phyloP scores from a whole-genome alignment of 2,797 vertebrate species.

The Protonibea diacanthus region DNA sequence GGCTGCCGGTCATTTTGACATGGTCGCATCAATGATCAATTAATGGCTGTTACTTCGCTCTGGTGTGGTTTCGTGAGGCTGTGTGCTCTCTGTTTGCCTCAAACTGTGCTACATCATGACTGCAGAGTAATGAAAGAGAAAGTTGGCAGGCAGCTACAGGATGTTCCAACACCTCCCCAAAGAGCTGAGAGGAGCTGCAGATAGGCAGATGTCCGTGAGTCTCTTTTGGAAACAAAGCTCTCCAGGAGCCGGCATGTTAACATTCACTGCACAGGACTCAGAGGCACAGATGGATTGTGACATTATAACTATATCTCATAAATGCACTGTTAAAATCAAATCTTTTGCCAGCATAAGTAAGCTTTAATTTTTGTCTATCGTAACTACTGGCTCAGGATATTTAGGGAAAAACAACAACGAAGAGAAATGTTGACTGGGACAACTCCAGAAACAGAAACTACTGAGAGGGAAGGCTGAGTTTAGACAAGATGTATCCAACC shows the following conservation, averaged over 20 bases:
- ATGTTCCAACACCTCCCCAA: constrained; percentile 23
- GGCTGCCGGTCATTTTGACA: constrained; percentile 57
- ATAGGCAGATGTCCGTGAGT: constrained; percentile 20
- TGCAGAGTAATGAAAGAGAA: constrained; percentile 32
- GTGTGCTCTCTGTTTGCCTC: constrained; percentile 42
- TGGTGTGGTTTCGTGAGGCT: constrained; percentile 16
- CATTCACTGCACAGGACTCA: constrained; percentile 3
- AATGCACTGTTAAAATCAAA: not conserved
- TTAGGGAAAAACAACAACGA: too few relatives aligned
- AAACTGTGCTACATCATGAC: constrained; percentile 41
- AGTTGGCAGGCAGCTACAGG: constrained; percentile 34
- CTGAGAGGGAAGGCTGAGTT: too few relatives aligned
- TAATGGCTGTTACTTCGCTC: constrained; percentile 39
- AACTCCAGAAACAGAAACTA: too few relatives aligned
- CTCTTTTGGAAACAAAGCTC: constrained; percentile 25
- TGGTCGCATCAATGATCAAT: constrained; percentile 40
- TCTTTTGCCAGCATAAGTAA: not conserved
- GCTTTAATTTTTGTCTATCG: too few relatives aligned
- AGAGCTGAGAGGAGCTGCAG: constrained; percentile 38
- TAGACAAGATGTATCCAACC: too few relatives aligned
- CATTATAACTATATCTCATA: not conserved
- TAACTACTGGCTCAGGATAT: too few relatives aligned
- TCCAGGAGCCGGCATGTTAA: not conserved
- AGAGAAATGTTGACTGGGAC: too few relatives aligned
- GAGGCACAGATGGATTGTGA: constrained; percentile 5